These are phyloP conservation scores for Tetheella fluctuosa DNA, from an alignment of 2,888 invertebrate genomes.

Conservation along the genomic window DNA sequence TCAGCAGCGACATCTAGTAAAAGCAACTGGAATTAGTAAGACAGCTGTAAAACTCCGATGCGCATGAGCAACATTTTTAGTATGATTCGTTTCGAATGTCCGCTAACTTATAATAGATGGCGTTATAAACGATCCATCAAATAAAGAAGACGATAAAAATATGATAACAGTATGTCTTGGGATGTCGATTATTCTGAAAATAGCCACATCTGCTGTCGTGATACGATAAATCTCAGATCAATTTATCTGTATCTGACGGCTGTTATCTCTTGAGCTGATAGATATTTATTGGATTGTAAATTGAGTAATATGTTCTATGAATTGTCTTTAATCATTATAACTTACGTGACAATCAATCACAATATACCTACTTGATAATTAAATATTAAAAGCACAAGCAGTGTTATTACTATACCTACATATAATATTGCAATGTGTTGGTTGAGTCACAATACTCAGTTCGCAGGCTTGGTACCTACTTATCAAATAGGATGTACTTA, in stretches of 20 bases:
- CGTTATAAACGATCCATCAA: neutral
- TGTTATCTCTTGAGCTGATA: neutral
- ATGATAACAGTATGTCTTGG: slow-evolving; percentile 3
- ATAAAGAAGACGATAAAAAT: neutral
- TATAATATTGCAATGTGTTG: neutral
- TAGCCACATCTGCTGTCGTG: slow-evolving; percentile 5
- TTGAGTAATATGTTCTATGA: neutral
- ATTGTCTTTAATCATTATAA: neutral
- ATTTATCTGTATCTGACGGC: slow-evolving; percentile 5
- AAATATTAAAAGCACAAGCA: neutral
- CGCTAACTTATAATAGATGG: neutral
- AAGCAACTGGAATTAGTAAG: slow-evolving; percentile 19
- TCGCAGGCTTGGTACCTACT: neutral
- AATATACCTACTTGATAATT: neutral
- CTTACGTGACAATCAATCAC: neutral
- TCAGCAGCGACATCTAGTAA: slow-evolving; percentile 36
- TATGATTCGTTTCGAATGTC: neutral
- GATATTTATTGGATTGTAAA: slow-evolving; percentile 2
- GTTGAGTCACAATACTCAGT: neutral
- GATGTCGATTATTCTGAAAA: slow-evolving; percentile 3
- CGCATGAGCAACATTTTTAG: neutral
- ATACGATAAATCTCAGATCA: slow-evolving; percentile 7
- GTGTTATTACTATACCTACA: too few species aligned
- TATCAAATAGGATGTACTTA: neutral
- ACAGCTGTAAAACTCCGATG: slow-evolving; percentile 9